Conservation (phyloP, 2,888 invertebrate species). For the Drosophila paucipuncta region DNA sequence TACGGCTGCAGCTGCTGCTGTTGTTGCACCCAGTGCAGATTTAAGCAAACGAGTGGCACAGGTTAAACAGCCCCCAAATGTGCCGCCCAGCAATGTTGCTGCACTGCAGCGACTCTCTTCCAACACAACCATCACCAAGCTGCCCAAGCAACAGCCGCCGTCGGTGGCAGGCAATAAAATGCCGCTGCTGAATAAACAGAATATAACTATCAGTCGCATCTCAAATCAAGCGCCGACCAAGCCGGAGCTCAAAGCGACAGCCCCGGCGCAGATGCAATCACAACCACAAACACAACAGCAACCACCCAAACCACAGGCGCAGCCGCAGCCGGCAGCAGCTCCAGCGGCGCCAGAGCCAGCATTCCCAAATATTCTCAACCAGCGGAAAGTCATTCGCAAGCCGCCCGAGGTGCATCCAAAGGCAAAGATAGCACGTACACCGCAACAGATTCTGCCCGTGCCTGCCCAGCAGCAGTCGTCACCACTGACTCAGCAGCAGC, state of each 20-base stretch:
- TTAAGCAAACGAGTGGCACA: constrained; percentile 29
- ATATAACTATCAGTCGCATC: constrained; percentile 83
- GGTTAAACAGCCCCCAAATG: constrained; percentile 32
- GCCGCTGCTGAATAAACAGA: constrained; percentile 82
- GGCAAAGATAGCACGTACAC: constrained; percentile 39
- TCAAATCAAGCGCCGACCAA: constrained; percentile 52
- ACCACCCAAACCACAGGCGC: constrained; percentile 45
- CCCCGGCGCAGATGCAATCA: constrained; percentile 67
- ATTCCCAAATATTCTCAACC: constrained; percentile 31
- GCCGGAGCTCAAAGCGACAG: constrained; percentile 31
- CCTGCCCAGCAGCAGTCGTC: constrained; percentile 26
- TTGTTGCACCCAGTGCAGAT: constrained; percentile 14
- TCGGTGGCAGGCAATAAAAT: constrained; percentile 49
- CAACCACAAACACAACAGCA: constrained; percentile 33
- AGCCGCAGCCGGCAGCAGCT: constrained; percentile 41
- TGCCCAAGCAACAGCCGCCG: constrained; percentile 45
- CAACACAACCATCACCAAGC: constrained; percentile 72
- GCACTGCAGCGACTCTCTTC: constrained; percentile 79
- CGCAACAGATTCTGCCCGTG: constrained; percentile 60
- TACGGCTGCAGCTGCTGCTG: not conserved
- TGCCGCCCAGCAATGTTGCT: constrained; percentile 40
- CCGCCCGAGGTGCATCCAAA: constrained; percentile 37
- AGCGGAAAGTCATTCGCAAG: constrained; percentile 57
- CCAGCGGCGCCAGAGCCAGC: not conserved
- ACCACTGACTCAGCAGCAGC: constrained; percentile 61